Evolutionary conservation across 64 coral and sea anemone genomes (phyloP).

Genomic region (Montipora capricornis): DNA sequence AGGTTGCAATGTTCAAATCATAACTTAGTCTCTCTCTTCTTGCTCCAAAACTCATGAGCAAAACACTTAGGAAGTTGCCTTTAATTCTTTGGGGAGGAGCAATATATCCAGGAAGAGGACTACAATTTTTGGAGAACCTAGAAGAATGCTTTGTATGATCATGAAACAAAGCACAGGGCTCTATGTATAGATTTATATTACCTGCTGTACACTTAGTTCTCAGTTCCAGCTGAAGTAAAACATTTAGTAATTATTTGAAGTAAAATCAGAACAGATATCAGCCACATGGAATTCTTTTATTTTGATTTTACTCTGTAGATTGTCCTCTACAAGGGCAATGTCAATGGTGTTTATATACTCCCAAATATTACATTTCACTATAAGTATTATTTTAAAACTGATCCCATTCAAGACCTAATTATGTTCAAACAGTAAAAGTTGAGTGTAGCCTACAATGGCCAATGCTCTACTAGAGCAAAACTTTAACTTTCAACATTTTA

Average conservation of each 20-base stretch:
- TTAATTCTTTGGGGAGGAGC: conserved; percentile 10
- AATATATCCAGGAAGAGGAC: neutral
- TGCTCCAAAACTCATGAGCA: neutral
- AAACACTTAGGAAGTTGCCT: conserved; percentile 3
- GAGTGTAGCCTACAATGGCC: conserved; percentile 1
- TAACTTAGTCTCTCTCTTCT: neutral
- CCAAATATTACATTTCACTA: neutral
- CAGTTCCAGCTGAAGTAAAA: conserved; percentile 7
- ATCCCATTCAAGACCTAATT: conserved; percentile 2
- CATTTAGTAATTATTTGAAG: neutral
- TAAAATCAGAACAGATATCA: conserved; percentile 12
- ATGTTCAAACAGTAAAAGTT: conserved; percentile 8
- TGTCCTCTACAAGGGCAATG: conserved; percentile 1
- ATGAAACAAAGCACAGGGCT: conserved; percentile 5
- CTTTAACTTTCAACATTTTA: conserved; percentile 9
- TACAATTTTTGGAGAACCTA: conserved; percentile 2
- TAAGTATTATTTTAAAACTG: neutral
- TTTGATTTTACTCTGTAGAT: conserved; percentile 8
- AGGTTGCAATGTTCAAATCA: conserved; percentile 1
- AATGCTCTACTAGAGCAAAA: conserved; percentile 15
- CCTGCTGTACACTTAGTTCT: conserved; percentile 5
- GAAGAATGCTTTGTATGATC: neutral
- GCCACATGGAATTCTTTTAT: conserved; percentile 3
- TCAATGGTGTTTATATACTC: conserved; percentile 11
- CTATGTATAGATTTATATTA: neutral